Evolutionary conservation across 2,888 invertebrate genomes (phyloP), one percentile per base, ranked within the genome.

Genomic region (Dasysyrphus tricinctus): DNA sequence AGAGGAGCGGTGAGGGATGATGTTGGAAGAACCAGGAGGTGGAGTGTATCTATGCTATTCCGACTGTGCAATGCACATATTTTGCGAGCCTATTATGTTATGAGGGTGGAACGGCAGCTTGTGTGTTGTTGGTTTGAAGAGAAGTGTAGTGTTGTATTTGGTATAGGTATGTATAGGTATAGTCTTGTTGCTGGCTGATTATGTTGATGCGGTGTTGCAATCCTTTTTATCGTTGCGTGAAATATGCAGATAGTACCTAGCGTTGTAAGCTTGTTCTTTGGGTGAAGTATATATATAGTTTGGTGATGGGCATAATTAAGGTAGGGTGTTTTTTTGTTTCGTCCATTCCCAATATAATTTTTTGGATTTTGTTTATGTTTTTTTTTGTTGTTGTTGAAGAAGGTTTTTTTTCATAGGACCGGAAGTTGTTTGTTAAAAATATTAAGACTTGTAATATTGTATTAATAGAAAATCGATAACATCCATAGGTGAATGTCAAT

Each of bases 171-270:
- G n/a, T 65, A 32, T 47, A 6, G 32, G 11, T 16, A n/a, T n/a
- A 75, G 69, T 80, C 75, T 69, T 74, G 63, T 74, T 67, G 80
- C 57, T 80, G 80, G 72, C 77, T 86, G 86, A 86, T 86, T 86
- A 82, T 79, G 86, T 86, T 86, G 86, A 86, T 86, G 82, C 82
- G 86, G 86, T 79, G 78, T 54, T 82, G 81, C 78, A 86, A 72
- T 65, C 65, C 78, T 80, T 79, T 80, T 86, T 82, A 86, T 79
- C 75, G 82, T 86, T 82, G 82, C 78, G 82, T 86, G 82, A 86
- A 86, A 82, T 86, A 82, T 86, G 82, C 82, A 82, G 82, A 65
- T 82, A 75, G 82, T 2, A 3, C n/a, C n/a, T 65, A 57, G 39
- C 75, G 65, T 75, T 86, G 79, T 79, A 59, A 72, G 56, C 70